Percentiles rank a stretch among this genome's conserved stretches.
Evolutionary conservation across 2,113 vertebrate genomes (phyloP).

Genomic region (Chaenocephalus aceratus): DNA sequence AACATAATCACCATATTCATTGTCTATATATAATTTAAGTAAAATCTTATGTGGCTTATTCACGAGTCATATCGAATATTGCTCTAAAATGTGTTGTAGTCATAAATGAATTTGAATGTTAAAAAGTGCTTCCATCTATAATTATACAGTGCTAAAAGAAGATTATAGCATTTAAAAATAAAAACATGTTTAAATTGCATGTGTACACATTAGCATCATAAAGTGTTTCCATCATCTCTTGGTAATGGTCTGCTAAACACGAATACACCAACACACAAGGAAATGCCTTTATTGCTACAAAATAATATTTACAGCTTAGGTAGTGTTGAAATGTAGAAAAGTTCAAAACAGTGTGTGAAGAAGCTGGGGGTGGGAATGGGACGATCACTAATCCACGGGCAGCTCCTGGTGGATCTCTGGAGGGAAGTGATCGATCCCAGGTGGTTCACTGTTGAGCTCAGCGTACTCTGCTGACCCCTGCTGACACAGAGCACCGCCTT

Average conservation of each 20-base stretch:
- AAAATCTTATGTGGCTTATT: no score
- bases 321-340: background rate
- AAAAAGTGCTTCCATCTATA: no score
- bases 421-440: conserved; percentile 24
- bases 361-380: background rate
- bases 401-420: conserved; percentile 54
- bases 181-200: no score
- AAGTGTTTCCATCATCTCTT: background rate
- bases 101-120: no score
- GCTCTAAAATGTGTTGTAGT: no score
- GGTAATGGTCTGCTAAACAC: background rate
- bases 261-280: background rate
- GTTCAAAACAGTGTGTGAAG: background rate
- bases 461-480: conserved; percentile 79
- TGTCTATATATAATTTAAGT: no score
- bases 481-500: conserved; percentile 31
- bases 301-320: conserved; percentile 51
- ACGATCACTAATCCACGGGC: conserved; percentile 64
- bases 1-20: no score
- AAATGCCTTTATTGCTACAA: conserved; percentile 49
- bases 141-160: no score
- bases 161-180: no score
- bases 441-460: conserved; percentile 68
- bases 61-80: no score
- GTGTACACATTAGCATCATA: no score